Evolutionary conservation across 2,888 invertebrate species (phyloP), one percentile per base, ranked within the genome.

Genomic region (Drosophila mimetica): DNA sequence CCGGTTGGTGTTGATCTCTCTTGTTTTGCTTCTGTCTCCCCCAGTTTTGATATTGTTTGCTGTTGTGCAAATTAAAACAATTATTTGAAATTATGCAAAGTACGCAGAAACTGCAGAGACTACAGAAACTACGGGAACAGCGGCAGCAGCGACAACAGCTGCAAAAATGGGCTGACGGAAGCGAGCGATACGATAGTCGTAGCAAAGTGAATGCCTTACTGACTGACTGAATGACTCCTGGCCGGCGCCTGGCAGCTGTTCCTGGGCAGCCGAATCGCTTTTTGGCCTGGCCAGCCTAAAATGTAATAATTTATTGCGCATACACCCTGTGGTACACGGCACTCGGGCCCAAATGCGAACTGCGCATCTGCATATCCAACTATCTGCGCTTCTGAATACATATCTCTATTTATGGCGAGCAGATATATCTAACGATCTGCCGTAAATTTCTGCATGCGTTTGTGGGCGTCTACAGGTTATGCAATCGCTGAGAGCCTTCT

Each of bases 61-160:
- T 50, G 74, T 83, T 86, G 73, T 81, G 79, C 66, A 86, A 86
- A 84, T 74, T 74, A 66, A 79, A 87, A 73, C 83, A 77, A 84
- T 84, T 84, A 85, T 71, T 61, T 75, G 73, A 75, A 83, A 84
- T 84, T 85, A 79, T 86, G 85, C 75, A 84, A 84, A 84, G 71
- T 78, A 81, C 79, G 74, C 83, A 79, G 70, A 71, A 72, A 59
- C 64, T 71, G 50, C 70, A 52, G 71, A 59, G 59, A 70, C 39
- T 18, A 11, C 59, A 54, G 28, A 59, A 64, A 22, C 42, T 22
- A 22, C 53, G 52, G 32, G 54, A 34, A 34, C 53, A 47, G 11
- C 48, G 58, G 63, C 53, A 47, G 11, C 48, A 60, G 63, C 71
- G 60, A 65, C 60, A 78, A 48, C 81, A 75, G 86, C 80, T 83